These are phyloP conservation scores for Sakesphorus luctuosus DNA, from an alignment of 2,113 vertebrate species.

Conservation along the genomic window DNA sequence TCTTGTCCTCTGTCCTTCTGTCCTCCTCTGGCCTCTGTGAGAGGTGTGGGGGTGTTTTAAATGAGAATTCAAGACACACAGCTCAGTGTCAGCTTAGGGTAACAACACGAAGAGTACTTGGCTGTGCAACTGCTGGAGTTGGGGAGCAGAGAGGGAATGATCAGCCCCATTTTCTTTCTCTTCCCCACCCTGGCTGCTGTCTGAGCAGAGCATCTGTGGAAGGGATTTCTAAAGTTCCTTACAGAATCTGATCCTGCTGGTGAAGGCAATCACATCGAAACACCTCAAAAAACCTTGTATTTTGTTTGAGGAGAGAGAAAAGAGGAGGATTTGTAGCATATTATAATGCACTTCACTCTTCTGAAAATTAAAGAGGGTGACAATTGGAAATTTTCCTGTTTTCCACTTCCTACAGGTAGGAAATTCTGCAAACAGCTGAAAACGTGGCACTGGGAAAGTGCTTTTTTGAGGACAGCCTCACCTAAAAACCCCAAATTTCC, in stretches of 20 bases:
- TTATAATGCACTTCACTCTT: not conserved
- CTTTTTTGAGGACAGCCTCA: not conserved
- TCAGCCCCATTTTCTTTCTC: fast-evolving
- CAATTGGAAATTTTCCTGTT: not conserved
- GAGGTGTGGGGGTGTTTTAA: not conserved
- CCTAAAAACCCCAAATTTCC: not conserved
- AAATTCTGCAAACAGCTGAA: not conserved
- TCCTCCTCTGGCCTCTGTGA: not conserved
- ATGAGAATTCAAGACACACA: not conserved
- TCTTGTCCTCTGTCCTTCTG: not conserved
- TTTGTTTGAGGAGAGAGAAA: not conserved
- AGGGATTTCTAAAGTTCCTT: not conserved
- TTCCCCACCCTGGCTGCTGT: not conserved
- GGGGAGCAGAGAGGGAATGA: not conserved
- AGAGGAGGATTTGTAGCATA: not conserved
- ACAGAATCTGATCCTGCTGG: not conserved
- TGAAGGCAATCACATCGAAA: not conserved
- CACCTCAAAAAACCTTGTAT: not conserved
- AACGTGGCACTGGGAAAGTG: not conserved
- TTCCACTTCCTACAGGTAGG: not conserved
- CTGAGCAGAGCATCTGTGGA: not conserved
- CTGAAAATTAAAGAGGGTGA: not conserved
- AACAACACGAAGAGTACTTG: not conserved
- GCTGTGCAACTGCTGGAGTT: not conserved
- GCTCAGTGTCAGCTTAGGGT: not conserved